Percentiles rank a stretch among this genome's conserved stretches.
Conservation (phyloP, 2,888 invertebrate species). For the Rapana venosa region DNA sequence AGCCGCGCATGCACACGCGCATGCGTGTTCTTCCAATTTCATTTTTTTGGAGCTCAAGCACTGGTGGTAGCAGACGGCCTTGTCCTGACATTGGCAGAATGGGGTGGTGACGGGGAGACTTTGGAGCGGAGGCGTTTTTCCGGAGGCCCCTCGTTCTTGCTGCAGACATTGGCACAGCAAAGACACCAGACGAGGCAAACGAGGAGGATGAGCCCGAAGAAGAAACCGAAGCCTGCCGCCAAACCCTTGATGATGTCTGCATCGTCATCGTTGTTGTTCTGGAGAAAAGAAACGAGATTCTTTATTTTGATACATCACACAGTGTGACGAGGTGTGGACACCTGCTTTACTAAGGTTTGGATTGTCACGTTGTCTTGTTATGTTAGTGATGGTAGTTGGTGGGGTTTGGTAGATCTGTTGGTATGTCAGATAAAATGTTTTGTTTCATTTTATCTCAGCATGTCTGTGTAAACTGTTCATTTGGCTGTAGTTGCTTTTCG, state of each 20-base stretch:
- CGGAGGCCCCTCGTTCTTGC: not conserved
- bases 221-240: conserved; percentile 60
- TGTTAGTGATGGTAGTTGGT: not conserved
- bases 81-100: conserved; percentile 44
- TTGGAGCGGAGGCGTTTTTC: conserved; percentile 30
- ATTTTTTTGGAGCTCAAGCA: not conserved
- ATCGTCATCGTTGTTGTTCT: conserved; percentile 43
- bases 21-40: too few relatives aligned
- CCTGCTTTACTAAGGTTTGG: not conserved
- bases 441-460: not conserved
- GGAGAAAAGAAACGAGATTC: not conserved
- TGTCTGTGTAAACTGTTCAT: not conserved
- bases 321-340: not conserved
- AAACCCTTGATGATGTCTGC: conserved; percentile 58
- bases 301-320: not conserved
- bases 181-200: conserved; percentile 60
- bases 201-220: conserved; percentile 54
- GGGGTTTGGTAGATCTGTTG: too few relatives aligned
- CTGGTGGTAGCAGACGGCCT: not conserved
- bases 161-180: conserved; percentile 55
- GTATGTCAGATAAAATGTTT: not conserved
- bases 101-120: conserved; percentile 47
- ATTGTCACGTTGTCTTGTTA: not conserved
- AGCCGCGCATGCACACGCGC: too few relatives aligned
- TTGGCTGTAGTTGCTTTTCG: too few relatives aligned